Conservation (phyloP, 2,888 invertebrate genomes). For the Diaprepes abbreviatus region DNA sequence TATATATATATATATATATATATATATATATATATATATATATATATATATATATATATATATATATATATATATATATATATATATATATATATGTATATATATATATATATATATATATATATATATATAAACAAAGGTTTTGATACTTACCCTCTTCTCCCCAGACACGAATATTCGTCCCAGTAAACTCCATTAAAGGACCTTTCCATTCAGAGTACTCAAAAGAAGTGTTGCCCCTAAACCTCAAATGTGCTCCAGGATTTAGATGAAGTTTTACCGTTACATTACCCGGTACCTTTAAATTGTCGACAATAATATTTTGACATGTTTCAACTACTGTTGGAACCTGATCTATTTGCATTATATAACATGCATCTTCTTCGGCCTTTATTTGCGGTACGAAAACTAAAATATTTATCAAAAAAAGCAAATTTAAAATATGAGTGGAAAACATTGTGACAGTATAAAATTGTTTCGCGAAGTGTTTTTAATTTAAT, state of each 20-base stretch:
- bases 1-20: too few species aligned
- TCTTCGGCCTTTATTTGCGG: neutral
- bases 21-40: too few species aligned
- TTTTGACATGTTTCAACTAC: conserved; percentile 20
- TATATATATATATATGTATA: too few species aligned
- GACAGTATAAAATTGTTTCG: too few species aligned
- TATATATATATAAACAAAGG: too few species aligned
- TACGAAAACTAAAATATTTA: neutral
- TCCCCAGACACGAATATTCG: conserved; percentile 23
- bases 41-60: too few species aligned
- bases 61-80: too few species aligned
- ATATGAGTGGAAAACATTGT: too few species aligned
- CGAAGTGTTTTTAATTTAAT: too few species aligned
- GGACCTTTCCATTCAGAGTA: conserved; percentile 35
- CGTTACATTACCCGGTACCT: conserved; percentile 24
- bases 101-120: too few species aligned
- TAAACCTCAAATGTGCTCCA: conserved; percentile 29
- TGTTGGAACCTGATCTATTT: conserved; percentile 19
- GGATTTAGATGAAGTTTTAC: conserved; percentile 16
- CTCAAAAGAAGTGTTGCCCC: conserved; percentile 35
- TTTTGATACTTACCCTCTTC: conserved; percentile 37
- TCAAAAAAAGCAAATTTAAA: neutral
- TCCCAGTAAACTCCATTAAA: conserved; percentile 21
- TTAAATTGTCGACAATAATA: conserved; percentile 34
- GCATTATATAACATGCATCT: conserved; percentile 13